Evolutionary conservation across 2,797 vertebrate genomes (phyloP).

Genomic region (Melanotaenia maccullochi): DNA sequence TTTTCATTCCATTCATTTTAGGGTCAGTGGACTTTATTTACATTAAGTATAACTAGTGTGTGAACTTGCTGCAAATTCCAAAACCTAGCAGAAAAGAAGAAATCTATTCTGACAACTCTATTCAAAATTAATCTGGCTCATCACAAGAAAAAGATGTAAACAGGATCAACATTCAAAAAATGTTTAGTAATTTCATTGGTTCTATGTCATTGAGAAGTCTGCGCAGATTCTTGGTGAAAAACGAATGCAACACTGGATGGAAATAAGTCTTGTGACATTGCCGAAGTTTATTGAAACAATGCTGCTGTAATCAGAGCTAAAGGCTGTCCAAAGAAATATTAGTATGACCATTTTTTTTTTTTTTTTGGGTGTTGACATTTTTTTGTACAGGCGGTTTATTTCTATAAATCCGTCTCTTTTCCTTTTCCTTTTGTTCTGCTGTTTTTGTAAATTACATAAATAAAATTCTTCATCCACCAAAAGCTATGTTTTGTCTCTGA

Average conservation of each 20-base stretch:
- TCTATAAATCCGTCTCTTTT: no score
- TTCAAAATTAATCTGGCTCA: not conserved
- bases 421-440: not conserved
- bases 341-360: no score
- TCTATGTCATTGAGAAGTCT: slow-evolving; percentile 14
- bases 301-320: no score
- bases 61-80: no score
- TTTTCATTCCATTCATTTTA: no score
- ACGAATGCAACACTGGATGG: no score
- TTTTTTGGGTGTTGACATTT: no score
- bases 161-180: slow-evolving; percentile 17
- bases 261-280: no score
- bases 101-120: not conserved
- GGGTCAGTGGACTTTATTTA: slow-evolving; percentile 25
- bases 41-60: not conserved
- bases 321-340: no score
- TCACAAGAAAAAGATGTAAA: not conserved
- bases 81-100: not conserved
- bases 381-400: not conserved
- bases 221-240: not conserved
- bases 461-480: not conserved
- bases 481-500: not conserved
- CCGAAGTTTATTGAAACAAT: no score
- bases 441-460: not conserved
- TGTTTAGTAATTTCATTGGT: not conserved